Evolutionary conservation across 2,797 vertebrate genomes (phyloP), one percentile per base, ranked within the genome.

Genomic region (Tachyglossus aculeatus): DNA sequence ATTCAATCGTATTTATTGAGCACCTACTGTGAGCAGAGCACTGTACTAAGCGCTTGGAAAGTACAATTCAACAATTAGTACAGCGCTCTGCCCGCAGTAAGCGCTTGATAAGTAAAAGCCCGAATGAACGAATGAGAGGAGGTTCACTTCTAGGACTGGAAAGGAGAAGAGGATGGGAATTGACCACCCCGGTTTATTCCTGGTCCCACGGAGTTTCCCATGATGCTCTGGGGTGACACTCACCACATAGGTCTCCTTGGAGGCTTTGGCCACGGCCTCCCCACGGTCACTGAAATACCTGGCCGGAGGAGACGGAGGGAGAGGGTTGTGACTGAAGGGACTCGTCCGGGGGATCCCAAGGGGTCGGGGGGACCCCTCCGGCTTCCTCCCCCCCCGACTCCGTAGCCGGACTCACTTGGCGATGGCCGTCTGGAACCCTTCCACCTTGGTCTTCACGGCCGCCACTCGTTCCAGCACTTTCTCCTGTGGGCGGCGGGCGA

Each of bases 191-290:
- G n/a, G n/a, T n/a, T n/a, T n/a, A n/a, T n/a, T n/a, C n/a, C n/a
- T n/a, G n/a, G n/a, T n/a, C n/a, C n/a, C n/a, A n/a, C n/a, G n/a
- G 36, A 38, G 63, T 12, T 37, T 14, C 67, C 12, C 36, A 51
- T 18, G 11, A 25, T 22, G 15, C 15, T 16, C n/a, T 22, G 52
- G 34, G 34, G 27, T 48, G 12, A 52, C n/a, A 87, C 94, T 93
- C 47, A 96, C 96, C 91, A 97, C 96, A 27, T 97, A 95, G 2
- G 92, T 96, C 0, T 96, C 95, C 88, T 98, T 98, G 60, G 96
- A 97, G 4, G 96, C 96, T 90, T 98, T 98, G 32, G 92, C 95
- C 1, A 97, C 95, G 5, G 95, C 94, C 6, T 98, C 96, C n/a
- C 96, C 96, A 7, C 96, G 92, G 82, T 98, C 96, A 36, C 88